Evolutionary conservation across 2,797 vertebrate genomes (phyloP), one percentile per base, ranked within the genome.

Genomic region (Danio albolineatus): DNA sequence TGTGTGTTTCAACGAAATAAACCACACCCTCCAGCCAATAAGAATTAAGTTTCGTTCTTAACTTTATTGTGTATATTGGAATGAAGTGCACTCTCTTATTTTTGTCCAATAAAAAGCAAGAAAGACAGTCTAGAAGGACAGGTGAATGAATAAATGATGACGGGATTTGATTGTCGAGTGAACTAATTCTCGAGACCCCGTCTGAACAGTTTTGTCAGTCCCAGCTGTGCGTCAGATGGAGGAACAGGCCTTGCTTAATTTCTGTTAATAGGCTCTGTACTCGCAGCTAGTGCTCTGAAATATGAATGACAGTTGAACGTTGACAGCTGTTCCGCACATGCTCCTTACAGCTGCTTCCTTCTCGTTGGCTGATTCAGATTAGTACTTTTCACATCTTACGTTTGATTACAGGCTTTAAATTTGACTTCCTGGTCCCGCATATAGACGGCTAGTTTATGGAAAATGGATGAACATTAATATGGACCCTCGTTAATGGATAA

Each of bases 261-360:
- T 60, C 28, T 60, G 28, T 46, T 69, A 46, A 67, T 21, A 48
- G 43, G 75, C 28, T 19, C 69, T 43, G 16, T 46, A 19, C 43
- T 17, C 54, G 5, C 43, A 59, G 76, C 12, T 39, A 49, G 44
- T 7, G 51, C 28, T 60, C 54, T 70, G 8, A 70, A 70, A 78
- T 60, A 49, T 78, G 76, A 78, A 49, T 59, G 74, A 41, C n/a
- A 43, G 60, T 53, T 64, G 61, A 76, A 16, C 16, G 74, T 48
- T n/a, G 10, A 67, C 75, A 69, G 76, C 76, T 78, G 76, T 69
- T 59, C n/a, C 43, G 39, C 76, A 78, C 65, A 60, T 78, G 64
- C n/a, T 78, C 44, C 38, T 41, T 67, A 38, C 53, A 67, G 53
- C 43, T 57, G 39, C 61, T 59, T 77, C 41, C 74, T 56, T 46